Evolutionary conservation across 2,113 vertebrate genomes (phyloP).

Genomic region (Sceloporus tristichus): DNA sequence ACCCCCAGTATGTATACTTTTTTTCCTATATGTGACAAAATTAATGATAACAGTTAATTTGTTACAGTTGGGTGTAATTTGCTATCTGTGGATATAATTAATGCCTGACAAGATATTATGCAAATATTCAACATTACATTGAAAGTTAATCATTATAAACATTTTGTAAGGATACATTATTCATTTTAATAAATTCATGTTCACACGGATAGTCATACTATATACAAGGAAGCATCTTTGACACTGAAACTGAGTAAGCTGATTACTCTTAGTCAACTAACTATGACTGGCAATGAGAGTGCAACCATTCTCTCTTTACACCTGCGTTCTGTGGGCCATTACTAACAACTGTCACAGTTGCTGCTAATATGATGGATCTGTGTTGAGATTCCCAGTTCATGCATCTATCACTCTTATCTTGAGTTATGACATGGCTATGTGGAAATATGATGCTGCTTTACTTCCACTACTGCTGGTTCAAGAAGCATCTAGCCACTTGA

Average conservation of each 20-base stretch:
- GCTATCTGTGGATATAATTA: constrained; percentile 65
- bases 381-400: not conserved
- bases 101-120: constrained; percentile 67
- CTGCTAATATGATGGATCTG: not conserved
- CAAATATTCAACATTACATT: constrained; percentile 63
- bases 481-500: not conserved
- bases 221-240: constrained; percentile 15
- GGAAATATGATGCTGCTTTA: not conserved
- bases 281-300: not conserved
- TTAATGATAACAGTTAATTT: constrained; percentile 65
- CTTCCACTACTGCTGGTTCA: not conserved
- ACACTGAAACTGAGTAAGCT: not conserved
- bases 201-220: constrained; percentile 6
- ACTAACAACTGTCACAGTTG: not conserved
- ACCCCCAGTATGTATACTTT: constrained; percentile 55
- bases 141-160: constrained; percentile 60
- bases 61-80: constrained; percentile 60
- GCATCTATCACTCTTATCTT: not conserved
- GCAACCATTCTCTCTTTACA: not conserved
- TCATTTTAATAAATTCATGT: constrained; percentile 62
- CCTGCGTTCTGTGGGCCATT: not conserved
- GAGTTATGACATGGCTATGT: not conserved
- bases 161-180: constrained; percentile 55
- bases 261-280: not conserved
- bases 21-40: constrained; percentile 61